Evolutionary conservation across 92 coral and sea anemone species (phyloP), one percentile per base, ranked within the genome.

Genomic region (Ricordea florida): DNA sequence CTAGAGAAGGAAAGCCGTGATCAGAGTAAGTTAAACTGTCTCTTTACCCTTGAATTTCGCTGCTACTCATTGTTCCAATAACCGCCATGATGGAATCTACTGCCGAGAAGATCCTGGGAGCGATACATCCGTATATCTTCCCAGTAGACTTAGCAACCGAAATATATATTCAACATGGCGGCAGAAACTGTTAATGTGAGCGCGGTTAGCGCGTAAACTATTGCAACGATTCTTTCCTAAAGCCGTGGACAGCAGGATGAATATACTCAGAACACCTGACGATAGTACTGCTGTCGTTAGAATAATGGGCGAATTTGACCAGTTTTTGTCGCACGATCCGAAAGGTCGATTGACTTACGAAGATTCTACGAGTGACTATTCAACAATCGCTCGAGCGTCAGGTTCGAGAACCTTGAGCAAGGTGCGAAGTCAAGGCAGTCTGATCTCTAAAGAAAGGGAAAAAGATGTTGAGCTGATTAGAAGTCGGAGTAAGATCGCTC

Each of bases 201-300:
- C n/a, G n/a, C n/a, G n/a, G n/a, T n/a, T 7, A 10, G 32, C 49
- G 42, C 55, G 53, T 37, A 14, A 13, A 38, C 23, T 37, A 33
- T 24, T 18, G 37, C 9, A n/a, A 22, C 33, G 26, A 35, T n/a
- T 29, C 2, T 10, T 14, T 10, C 34, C 56, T 48, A 37, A 4
- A 15, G 15, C 15, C n/a, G n/a, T n/a, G n/a, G 34, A 47, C 49
- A 30, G 44, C 20, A 64, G 42, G 34, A 90, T 87, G 93, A 90
- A 89, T 81, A 72, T 93, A 49, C 78, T 89, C 72, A 90, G 76
- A 73, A 96, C 99, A 15, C 99, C 99, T 44, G 99, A 96, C 30
- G 99, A 96, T 49, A 89, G 97, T 45, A 96, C 99, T 16, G 99
- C 97, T 28, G 92, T 96, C 48, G 89, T 96, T 18, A 76, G 90